Evolutionary conservation across 2,888 invertebrate species (phyloP).

Genomic region (Camponotus fellah): DNA sequence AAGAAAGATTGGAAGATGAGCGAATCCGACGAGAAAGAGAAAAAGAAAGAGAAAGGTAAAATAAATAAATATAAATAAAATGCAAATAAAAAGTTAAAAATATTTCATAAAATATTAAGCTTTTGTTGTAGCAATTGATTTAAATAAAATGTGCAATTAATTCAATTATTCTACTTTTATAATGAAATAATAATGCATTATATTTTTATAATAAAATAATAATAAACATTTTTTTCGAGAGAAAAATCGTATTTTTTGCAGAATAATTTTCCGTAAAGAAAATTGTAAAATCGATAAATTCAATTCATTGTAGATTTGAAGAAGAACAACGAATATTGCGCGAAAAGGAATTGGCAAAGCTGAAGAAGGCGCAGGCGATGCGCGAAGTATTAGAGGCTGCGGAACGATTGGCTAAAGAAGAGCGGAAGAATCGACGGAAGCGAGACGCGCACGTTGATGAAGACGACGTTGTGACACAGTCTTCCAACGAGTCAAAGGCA

Average conservation of each 20-base stretch:
- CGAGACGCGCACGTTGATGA: constrained; percentile 63
- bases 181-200: background rate
- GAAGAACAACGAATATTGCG: constrained; percentile 90
- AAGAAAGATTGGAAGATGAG: constrained; percentile 94
- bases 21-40: constrained; percentile 91
- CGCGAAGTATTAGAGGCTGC: constrained; percentile 92
- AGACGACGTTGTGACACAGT: background rate
- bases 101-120: background rate
- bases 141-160: background rate
- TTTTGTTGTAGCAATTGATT: background rate
- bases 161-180: no score
- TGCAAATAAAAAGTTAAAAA: background rate
- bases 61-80: background rate
- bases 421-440: constrained; percentile 85
- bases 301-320: constrained; percentile 86
- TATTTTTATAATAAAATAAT: no score
- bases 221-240: background rate
- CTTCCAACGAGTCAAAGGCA: constrained; percentile 35
- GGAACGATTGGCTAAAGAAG: constrained; percentile 89
- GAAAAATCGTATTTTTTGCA: background rate
- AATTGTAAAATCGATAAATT: background rate
- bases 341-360: constrained; percentile 91
- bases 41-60: constrained; percentile 83
- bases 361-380: constrained; percentile 91
- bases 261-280: background rate